Evolutionary conservation across 2,113 vertebrate genomes (phyloP).

Genomic region (Hymenochirus boettgeri): DNA sequence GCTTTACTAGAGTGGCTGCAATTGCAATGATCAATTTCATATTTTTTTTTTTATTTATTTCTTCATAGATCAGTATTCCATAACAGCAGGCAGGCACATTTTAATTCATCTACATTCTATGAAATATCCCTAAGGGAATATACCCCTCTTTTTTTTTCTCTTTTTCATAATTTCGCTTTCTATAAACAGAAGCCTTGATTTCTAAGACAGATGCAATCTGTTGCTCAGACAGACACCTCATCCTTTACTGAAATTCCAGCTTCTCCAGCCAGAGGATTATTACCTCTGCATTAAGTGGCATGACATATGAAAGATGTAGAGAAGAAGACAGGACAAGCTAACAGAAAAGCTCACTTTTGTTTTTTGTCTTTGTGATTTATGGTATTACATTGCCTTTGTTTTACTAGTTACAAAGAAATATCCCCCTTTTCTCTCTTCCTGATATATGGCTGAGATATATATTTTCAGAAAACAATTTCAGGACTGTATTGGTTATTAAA

Average conservation of each 20-base stretch:
- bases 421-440: not conserved
- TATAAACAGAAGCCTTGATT: constrained; percentile 12
- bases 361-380: constrained; percentile 27
- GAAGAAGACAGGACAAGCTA: constrained; percentile 22
- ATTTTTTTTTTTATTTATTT: not conserved
- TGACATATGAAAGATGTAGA: constrained; percentile 28
- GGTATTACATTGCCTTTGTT: constrained; percentile 1
- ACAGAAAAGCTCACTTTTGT: constrained; percentile 8
- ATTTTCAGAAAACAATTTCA: no score
- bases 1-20: not conserved
- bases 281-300: constrained; percentile 27
- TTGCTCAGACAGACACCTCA: constrained; percentile 23
- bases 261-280: constrained; percentile 34
- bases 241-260: constrained; percentile 23
- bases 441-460: not conserved
- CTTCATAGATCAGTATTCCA: constrained; percentile 8
- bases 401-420: not conserved
- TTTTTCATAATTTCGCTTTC: constrained; percentile 18
- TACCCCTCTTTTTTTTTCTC: constrained; percentile 5
- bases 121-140: constrained; percentile 13
- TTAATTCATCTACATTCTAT: constrained; percentile 5
- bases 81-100: not conserved
- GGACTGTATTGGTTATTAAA: no score
- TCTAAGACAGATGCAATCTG: constrained; percentile 28
- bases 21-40: not conserved